phyloP scores from a whole-genome alignment of 2,797 vertebrate genomes.

The Bryconaethiops microstoma region DNA sequence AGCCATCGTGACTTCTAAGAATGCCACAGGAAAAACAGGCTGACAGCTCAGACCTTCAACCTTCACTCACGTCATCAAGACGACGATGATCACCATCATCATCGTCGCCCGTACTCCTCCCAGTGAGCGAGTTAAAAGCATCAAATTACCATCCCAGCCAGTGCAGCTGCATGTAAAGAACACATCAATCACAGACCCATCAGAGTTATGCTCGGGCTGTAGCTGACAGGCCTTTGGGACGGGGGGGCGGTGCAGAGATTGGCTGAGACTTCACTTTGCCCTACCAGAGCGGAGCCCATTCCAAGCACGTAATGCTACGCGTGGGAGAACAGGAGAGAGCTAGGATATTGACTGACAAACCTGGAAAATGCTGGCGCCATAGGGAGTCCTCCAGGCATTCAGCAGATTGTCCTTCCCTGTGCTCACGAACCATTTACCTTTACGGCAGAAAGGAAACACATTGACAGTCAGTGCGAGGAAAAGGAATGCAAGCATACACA shows the following conservation, averaged over 20 bases:
- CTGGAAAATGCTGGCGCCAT: slow-evolving; percentile 87
- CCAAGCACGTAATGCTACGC: not conserved
- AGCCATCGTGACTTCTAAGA: not conserved
- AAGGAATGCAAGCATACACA: slow-evolving; percentile 9
- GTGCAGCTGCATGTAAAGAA: slow-evolving; percentile 21
- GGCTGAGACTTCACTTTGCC: not conserved
- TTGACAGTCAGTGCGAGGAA: slow-evolving; percentile 30
- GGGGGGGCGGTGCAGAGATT: not conserved
- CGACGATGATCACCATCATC: not conserved
- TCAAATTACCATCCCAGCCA: slow-evolving; percentile 12
- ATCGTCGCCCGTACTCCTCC: slow-evolving; percentile 5
- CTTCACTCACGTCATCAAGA: slow-evolving; percentile 1
- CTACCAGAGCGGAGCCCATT: not conserved
- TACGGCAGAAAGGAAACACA: slow-evolving; percentile 56
- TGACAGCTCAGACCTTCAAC: slow-evolving; percentile 11
- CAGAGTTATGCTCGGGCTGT: not conserved
- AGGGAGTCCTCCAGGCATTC: slow-evolving; percentile 86
- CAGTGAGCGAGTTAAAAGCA: slow-evolving; percentile 37
- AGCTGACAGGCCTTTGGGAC: not conserved
- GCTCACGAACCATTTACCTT: slow-evolving; percentile 88
- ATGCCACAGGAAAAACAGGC: not conserved
- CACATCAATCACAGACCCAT: slow-evolving; percentile 27
- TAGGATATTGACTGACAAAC: slow-evolving; percentile 65
- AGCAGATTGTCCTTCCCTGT: slow-evolving; percentile 86
- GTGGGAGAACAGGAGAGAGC: slow-evolving; percentile 20